These are phyloP conservation scores for Lasioglossum marginatum DNA, from an alignment of 2,888 invertebrate species.

Conservation along the genomic window DNA sequence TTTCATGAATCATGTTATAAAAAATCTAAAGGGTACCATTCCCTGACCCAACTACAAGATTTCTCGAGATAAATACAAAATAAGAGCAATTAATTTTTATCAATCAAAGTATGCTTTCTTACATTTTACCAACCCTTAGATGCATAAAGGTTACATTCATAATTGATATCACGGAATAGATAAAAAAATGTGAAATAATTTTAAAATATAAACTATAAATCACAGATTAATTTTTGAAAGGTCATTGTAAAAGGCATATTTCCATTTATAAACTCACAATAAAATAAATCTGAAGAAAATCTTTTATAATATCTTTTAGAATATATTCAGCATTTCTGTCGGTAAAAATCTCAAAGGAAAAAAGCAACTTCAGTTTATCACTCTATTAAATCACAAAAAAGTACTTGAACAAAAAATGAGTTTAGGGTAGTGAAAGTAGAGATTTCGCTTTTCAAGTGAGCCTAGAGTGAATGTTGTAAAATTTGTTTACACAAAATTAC, in stretches of 20 bases:
- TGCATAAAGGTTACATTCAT: background rate
- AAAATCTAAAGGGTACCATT: background rate
- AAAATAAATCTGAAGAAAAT: background rate
- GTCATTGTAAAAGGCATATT: background rate
- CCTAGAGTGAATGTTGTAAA: too few relatives aligned
- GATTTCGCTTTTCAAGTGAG: too few relatives aligned
- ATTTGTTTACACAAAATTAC: background rate
- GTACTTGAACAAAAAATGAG: background rate
- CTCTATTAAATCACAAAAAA: background rate
- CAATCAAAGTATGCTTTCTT: background rate
- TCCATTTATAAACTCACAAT: background rate
- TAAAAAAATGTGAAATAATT: background rate
- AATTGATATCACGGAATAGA: background rate
- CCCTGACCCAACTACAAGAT: background rate
- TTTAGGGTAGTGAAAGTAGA: background rate
- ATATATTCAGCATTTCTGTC: background rate
- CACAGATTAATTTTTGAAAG: background rate
- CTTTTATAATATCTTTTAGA: background rate
- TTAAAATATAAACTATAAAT: background rate
- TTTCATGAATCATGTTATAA: too few relatives aligned
- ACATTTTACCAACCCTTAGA: background rate
- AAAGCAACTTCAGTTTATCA: background rate
- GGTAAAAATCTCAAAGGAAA: background rate
- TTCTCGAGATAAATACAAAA: background rate
- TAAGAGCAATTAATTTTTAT: background rate